Evolutionary conservation across 2,797 vertebrate genomes (phyloP).

Genomic region (Perodicticus potto): DNA sequence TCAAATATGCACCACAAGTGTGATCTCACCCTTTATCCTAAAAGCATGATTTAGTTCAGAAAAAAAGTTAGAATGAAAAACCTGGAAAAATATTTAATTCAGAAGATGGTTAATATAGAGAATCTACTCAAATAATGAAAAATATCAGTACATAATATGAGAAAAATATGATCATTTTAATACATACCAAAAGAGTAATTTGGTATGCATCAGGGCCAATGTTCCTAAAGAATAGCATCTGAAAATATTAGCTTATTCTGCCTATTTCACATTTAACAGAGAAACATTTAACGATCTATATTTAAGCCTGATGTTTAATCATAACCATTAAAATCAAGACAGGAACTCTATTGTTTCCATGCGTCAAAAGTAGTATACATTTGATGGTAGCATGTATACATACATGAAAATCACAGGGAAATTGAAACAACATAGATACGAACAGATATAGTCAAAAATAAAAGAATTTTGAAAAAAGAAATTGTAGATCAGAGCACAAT

Average conservation of each 20-base stretch:
- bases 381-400: not conserved
- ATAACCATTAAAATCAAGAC: not conserved
- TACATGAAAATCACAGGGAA: not conserved
- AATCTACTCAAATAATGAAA: not conserved
- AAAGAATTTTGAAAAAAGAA: not conserved
- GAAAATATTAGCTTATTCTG: not conserved
- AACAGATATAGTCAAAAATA: not conserved
- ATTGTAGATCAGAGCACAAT: not conserved
- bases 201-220: not conserved
- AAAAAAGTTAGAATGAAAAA: not conserved
- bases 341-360: not conserved
- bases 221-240: not conserved
- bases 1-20: too few relatives aligned
- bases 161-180: not conserved
- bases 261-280: not conserved
- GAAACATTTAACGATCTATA: not conserved
- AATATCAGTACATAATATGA: not conserved
- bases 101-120: not conserved
- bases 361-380: not conserved
- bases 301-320: too few relatives aligned
- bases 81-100: not conserved
- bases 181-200: not conserved
- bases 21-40: too few relatives aligned
- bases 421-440: not conserved
- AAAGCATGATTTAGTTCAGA: constrained; percentile 4